Percentiles rank a stretch among this genome's conserved stretches.
Evolutionary conservation across 1,140 invertebrate species (phyloP).

Genomic region (Steinernema feltiae): DNA sequence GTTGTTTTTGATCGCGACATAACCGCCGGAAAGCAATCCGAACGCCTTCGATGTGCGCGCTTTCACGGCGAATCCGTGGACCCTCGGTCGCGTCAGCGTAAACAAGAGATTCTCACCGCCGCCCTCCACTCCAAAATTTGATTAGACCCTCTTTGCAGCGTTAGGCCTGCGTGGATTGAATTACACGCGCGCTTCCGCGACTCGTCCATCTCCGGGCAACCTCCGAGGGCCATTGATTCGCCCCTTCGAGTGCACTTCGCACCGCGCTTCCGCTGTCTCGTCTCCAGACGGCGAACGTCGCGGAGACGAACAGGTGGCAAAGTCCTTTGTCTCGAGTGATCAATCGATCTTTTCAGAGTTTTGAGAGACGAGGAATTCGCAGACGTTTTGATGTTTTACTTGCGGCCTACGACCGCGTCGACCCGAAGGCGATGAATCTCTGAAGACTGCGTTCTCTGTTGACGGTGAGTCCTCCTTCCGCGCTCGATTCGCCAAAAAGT

Average conservation of each 20-base stretch:
- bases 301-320: background rate
- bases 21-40: background rate
- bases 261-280: background rate
- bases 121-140: background rate
- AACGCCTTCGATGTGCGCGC: too few species aligned
- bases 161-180: background rate
- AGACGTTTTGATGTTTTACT: background rate
- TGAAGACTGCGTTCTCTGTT: too few species aligned
- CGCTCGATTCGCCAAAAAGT: too few species aligned
- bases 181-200: background rate
- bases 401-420: background rate
- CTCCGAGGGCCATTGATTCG: background rate
- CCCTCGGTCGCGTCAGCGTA: too few species aligned
- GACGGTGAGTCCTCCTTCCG: too few species aligned
- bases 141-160: constrained; percentile 6
- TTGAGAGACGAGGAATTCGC: background rate
- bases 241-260: background rate
- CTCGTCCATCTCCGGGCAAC: background rate
- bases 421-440: too few species aligned
- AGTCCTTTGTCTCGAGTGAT: background rate
- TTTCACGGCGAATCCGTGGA: too few species aligned
- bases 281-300: too few species aligned
- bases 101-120: background rate
- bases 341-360: background rate
- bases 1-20: background rate